These are phyloP conservation scores for rabbit (Oryctolagus cuniculus) DNA, from an alignment of 2,113 vertebrate genomes.

Conservation along the genomic window mOryCun1.1 NC_091446.1:83798501-83799000, in stretches of 20 bases:
- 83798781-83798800: not conserved
- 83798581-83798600: not conserved
- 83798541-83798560: not conserved
- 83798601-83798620: not conserved
- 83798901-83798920: not conserved
- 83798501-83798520: not conserved
- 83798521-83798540: not conserved
- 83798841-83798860: not conserved
- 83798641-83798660: not conserved
- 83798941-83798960: not conserved
- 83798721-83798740: not conserved
- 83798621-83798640: not conserved
- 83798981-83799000: slow-evolving; percentile 25
- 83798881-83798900: not conserved
- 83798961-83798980: not conserved
- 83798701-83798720: not conserved
- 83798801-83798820: not conserved
- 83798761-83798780: not conserved
- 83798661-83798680: not conserved
- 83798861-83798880: not conserved
- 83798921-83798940: not conserved
- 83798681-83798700: not conserved
- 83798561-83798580: not conserved
- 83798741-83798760: not conserved
- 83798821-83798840: not conserved